These are phyloP conservation scores for Sipha maydis DNA, from an alignment of 2,888 invertebrate species.

Conservation along the genomic window DNA sequence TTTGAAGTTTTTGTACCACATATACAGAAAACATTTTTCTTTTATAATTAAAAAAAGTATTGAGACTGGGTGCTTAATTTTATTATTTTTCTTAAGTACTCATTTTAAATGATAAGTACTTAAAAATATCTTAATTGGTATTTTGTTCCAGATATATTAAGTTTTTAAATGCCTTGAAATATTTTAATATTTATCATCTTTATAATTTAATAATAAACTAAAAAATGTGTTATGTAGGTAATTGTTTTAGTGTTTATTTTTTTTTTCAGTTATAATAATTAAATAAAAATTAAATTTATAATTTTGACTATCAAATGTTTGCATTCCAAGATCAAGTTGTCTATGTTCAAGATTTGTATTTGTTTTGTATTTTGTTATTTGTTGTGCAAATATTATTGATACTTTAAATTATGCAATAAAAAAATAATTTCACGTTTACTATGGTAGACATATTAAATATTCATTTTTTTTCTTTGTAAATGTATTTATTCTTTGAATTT, in stretches of 20 bases:
- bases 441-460: not conserved
- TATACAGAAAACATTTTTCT: not conserved
- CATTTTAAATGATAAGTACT: not conserved
- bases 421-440: not conserved
- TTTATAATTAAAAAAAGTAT: not conserved
- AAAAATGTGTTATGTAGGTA: constrained; percentile 13
- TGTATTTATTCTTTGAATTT: not conserved
- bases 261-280: not conserved
- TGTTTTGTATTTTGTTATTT: not conserved
- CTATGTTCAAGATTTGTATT: not conserved
- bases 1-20: not conserved
- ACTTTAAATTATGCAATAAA: not conserved
- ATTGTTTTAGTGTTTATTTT: not conserved
- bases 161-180: constrained; percentile 32
- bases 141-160: not conserved
- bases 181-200: constrained; percentile 18
- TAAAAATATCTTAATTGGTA: not conserved
- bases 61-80: not conserved
- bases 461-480: not conserved
- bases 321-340: constrained; percentile 1
- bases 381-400: not conserved
- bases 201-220: not conserved
- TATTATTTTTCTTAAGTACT: not conserved
- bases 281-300: not conserved
- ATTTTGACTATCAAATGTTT: constrained; percentile 32